phyloP scores from a whole-genome alignment of 2,113 vertebrate species.

The Syngnathus scovelli region DNA sequence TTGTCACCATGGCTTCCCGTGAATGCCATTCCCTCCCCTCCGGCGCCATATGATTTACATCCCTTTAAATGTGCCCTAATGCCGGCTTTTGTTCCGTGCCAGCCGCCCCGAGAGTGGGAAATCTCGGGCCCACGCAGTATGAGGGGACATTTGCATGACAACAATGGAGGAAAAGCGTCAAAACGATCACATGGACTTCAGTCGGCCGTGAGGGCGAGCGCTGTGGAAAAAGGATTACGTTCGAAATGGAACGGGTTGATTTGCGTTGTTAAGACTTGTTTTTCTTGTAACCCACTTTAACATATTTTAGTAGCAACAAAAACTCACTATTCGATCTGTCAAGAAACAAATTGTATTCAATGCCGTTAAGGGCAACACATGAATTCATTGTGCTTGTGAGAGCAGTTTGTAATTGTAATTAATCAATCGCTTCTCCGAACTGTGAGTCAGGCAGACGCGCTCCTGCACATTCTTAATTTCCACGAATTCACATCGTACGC shows the following conservation, averaged over 20 bases:
- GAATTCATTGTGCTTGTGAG: too few relatives aligned
- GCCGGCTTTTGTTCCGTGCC: conserved; percentile 28
- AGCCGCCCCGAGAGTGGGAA: conserved; percentile 29
- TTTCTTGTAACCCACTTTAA: too few relatives aligned
- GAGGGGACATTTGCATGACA: not conserved
- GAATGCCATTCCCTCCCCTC: conserved; percentile 30
- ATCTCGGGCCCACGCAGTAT: conserved; percentile 2
- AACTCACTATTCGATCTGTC: too few relatives aligned
- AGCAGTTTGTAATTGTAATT: too few relatives aligned
- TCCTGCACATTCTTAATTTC: not conserved
- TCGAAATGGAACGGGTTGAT: not conserved
- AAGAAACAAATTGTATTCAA: too few relatives aligned
- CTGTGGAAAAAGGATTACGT: not conserved
- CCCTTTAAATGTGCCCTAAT: conserved; percentile 33
- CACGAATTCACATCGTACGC: not conserved
- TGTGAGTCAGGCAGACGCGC: not conserved
- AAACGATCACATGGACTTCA: not conserved
- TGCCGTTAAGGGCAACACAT: too few relatives aligned
- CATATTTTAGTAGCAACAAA: too few relatives aligned
- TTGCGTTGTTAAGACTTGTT: not conserved
- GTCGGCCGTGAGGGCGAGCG: not conserved
- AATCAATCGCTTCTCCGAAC: not conserved
- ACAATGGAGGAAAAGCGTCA: not conserved
- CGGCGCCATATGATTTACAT: conserved; percentile 40
- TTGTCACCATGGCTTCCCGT: conserved; percentile 44